Base-by-base conservation (phyloP, 2,113 vertebrate genomes). In the Pholis gunnellus region DNA sequence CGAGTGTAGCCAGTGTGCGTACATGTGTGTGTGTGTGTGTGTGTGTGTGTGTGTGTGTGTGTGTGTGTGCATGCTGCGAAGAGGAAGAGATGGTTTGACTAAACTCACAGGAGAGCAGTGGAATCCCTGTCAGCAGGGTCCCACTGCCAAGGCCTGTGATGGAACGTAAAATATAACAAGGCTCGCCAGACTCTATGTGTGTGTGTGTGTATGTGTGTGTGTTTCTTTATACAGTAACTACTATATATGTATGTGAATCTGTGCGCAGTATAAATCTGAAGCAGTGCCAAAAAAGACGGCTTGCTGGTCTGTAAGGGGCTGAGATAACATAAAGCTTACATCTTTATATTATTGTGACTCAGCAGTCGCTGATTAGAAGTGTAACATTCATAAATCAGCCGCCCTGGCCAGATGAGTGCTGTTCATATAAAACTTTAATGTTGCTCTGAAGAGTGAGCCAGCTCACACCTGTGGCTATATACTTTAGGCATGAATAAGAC, bases 161-260 rank as follows among this genome's bases (percentile, higher is more conserved):
- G 54, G 79, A 70, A 79, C 31, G 18, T 92, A 84, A 94, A 91
- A 88, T 83, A 87, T 86, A 89, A 81, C 89, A 86, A 57, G 69
- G 44, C 81, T 81, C 18, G 0, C 75, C 85, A 78, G 72, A 75
- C 50, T 71, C 4, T 77, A 20, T 15, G 38, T 59, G 50, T 65
- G 20, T 65, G 25, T 63, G 15, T 61, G 20, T 76, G n/a, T 40
- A 38, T 67, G 60, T 56, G 50, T 50, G 50, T 64, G 20, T 67
- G n/a, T 78, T 18, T 78, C n/a, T 72, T 36, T 46, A 52, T 69
- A 63, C 66, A 67, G 42, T 72, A 42, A 52, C 34, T 25, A 65
- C 17, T 9, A 2, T 34, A 57, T 48, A 40, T 73, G 57, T 48
- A 6, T n/a, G 42, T 77, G 72, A 38, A 36, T 52, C 15, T 63